These are phyloP conservation scores for Agrilus cyanescens DNA, from an alignment of 2,888 invertebrate genomes.

Conservation along the genomic window DNA sequence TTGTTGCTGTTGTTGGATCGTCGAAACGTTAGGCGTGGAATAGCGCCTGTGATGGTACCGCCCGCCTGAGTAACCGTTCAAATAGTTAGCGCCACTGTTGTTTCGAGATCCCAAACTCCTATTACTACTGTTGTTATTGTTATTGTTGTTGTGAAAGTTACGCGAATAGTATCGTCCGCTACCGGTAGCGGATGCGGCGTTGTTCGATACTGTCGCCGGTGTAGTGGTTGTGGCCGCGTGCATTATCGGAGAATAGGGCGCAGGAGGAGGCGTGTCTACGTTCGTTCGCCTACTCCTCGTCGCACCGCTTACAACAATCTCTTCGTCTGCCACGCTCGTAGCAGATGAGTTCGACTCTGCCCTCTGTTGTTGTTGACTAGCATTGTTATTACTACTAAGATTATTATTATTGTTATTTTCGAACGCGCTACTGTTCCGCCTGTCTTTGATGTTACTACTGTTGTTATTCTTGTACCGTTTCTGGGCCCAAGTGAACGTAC, in stretches of 20 bases:
- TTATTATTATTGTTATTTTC: background rate
- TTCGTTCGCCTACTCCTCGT: conserved; percentile 1
- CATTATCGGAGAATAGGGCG: conserved; percentile 11
- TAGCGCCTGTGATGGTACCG: background rate
- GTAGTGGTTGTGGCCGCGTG: conserved; percentile 13
- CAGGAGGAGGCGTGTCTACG: conserved; percentile 12
- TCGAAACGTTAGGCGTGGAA: too few species aligned
- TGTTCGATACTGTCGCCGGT: conserved; percentile 11
- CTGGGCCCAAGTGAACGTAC: background rate
- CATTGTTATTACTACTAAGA: background rate
- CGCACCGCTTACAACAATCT: background rate
- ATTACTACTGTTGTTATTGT: background rate
- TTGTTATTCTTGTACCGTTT: background rate
- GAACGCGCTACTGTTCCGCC: background rate
- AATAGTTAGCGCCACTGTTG: background rate
- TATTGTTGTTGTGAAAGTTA: conserved; percentile 7
- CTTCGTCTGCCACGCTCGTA: conserved; percentile 1
- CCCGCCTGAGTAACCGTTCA: background rate
- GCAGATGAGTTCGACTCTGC: too few species aligned
- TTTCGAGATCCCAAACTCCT: background rate
- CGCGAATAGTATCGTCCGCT: conserved; percentile 4
- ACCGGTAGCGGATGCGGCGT: background rate
- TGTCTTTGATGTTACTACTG: background rate
- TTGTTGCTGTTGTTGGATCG: background rate
- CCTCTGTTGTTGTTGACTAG: conserved; percentile 3